Evolutionary conservation across 2,888 invertebrate species (phyloP).

Genomic region (Drosophila conformis): DNA sequence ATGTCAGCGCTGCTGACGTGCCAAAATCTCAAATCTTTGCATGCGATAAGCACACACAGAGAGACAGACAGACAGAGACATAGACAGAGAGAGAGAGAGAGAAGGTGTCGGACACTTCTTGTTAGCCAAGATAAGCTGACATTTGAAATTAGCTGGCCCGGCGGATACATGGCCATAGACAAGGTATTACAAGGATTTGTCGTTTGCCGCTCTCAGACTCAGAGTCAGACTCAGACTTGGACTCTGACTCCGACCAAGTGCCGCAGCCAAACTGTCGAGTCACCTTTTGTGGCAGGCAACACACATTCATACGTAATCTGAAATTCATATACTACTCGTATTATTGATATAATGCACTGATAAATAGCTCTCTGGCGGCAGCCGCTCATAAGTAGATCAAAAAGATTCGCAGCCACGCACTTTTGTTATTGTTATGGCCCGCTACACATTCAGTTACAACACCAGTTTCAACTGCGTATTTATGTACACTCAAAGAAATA

Average conservation of each 20-base stretch:
- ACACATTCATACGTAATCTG: constrained; percentile 41
- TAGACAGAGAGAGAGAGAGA: background rate
- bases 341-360: constrained; percentile 76
- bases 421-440: constrained; percentile 41
- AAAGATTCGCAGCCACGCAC: constrained; percentile 68
- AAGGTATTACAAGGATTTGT: constrained; percentile 80
- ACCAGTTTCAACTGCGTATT: background rate
- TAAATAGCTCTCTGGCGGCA: constrained; percentile 58
- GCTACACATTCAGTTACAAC: constrained; percentile 3
- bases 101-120: constrained; percentile 73
- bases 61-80: constrained; percentile 29
- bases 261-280: constrained; percentile 48
- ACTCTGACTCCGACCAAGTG: background rate
- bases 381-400: constrained; percentile 73
- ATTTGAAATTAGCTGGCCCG: constrained; percentile 81
- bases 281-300: constrained; percentile 26
- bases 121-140: constrained; percentile 83
- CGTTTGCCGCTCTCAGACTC: background rate
- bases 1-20: constrained; percentile 52
- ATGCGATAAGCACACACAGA: constrained; percentile 42
- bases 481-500: constrained; percentile 1
- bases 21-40: constrained; percentile 57
- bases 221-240: background rate
- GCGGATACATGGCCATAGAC: constrained; percentile 78
- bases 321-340: constrained; percentile 62